Conservation (phyloP, 2,113 vertebrate species). For the Echinops telfairi region DNA sequence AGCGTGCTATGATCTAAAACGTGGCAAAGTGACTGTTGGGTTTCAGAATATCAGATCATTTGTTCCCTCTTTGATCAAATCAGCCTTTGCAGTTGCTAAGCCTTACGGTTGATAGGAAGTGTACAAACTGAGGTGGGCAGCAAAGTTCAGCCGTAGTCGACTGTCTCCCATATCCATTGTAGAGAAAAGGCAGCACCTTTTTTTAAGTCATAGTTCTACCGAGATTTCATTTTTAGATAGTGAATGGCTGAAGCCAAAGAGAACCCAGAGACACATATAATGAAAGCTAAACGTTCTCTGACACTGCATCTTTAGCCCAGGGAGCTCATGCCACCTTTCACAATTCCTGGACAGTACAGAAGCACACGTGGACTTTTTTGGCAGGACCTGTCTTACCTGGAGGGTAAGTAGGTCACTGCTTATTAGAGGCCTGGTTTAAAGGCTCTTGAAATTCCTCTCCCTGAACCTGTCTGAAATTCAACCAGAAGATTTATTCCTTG, state of each 20-base stretch:
- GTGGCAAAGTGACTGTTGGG: conserved; percentile 42
- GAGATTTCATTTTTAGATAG: conserved; percentile 60
- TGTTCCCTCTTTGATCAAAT: conserved; percentile 74
- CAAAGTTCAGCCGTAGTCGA: conserved; percentile 49
- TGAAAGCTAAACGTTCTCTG: conserved; percentile 56
- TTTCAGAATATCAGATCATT: conserved; percentile 64
- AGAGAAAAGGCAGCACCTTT: conserved; percentile 1
- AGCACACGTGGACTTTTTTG: conserved; percentile 2
- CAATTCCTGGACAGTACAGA: conserved; percentile 44
- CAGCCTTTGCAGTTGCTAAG: conserved; percentile 49
- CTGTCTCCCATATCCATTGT: conserved; percentile 54
- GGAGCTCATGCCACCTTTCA: conserved; percentile 17
- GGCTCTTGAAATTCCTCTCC: conserved; percentile 39
- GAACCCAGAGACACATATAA: conserved; percentile 51
- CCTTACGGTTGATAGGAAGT: conserved; percentile 64
- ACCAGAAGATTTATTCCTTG: conserved; percentile 57
- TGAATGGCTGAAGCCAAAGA: conserved; percentile 25
- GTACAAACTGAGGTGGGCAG: conserved; percentile 52
- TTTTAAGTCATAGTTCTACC: background rate
- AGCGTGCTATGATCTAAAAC: conserved; percentile 56
- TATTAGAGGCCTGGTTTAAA: conserved; percentile 20
- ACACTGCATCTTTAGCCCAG: background rate
- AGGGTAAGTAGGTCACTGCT: conserved; percentile 52
- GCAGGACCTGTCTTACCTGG: conserved; percentile 37
- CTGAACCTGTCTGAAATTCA: conserved; percentile 3